Evolutionary conservation across 2,797 vertebrate genomes (phyloP).

Genomic region (Zalophus californianus): DNA sequence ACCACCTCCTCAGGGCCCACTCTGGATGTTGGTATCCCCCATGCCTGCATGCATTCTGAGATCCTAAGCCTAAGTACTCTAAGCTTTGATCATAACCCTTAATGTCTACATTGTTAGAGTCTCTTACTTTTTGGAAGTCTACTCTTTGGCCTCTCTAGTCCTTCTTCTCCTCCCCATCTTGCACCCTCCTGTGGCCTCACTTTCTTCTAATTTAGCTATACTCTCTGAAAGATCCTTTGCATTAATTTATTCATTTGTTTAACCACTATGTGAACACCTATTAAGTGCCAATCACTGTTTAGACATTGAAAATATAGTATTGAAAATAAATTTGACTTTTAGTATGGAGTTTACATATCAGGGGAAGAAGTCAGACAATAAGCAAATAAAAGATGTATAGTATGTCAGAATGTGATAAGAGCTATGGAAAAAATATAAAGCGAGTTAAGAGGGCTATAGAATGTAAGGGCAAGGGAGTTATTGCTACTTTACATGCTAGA

Average conservation of each 20-base stretch:
- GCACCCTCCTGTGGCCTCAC: not conserved
- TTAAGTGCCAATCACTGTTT: not conserved
- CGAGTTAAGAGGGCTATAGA: not conserved
- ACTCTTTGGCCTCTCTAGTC: not conserved
- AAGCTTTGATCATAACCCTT: not conserved
- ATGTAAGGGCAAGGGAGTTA: not conserved
- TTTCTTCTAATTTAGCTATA: not conserved
- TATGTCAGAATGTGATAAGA: not conserved
- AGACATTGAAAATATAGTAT: not conserved
- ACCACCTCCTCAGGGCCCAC: not conserved
- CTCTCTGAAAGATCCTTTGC: not conserved
- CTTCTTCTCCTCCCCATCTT: not conserved
- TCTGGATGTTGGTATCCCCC: not conserved
- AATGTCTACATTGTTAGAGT: not conserved
- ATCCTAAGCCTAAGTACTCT: not conserved
- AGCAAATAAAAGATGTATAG: not conserved
- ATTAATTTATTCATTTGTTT: not conserved
- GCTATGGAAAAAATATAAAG: not conserved
- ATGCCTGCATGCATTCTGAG: not conserved
- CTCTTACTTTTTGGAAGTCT: not conserved
- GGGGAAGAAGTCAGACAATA: not conserved
- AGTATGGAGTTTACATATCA: not conserved
- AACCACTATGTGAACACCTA: not conserved
- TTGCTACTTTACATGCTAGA: not conserved
- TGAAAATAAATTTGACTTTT: constrained; percentile 1